These are phyloP conservation scores for Phragmatobia fuliginosa DNA, from an alignment of 2,888 invertebrate genomes.

Conservation along the genomic window DNA sequence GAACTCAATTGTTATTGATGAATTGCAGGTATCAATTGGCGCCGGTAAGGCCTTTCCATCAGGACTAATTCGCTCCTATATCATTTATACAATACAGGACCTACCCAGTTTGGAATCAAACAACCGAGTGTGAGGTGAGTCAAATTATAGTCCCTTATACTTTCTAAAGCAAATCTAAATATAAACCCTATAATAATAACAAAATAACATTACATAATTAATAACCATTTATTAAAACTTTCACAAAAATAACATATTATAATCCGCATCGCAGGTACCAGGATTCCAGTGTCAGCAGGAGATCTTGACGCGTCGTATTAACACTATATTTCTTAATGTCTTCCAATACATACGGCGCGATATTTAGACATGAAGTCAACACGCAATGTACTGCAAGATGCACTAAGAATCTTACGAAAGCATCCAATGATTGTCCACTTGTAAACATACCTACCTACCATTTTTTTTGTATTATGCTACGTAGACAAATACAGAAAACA, in stretches of 20 bases:
- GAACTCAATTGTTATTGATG: no score
- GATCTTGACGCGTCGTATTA: constrained; percentile 40
- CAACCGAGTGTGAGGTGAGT: neutral
- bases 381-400: constrained; percentile 73
- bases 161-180: neutral
- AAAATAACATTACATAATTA: neutral
- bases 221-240: neutral
- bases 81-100: no score
- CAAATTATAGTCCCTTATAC: neutral
- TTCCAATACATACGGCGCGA: constrained; percentile 52
- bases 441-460: neutral
- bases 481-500: neutral
- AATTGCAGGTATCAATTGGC: no score
- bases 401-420: constrained; percentile 76
- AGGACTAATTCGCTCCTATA: no score
- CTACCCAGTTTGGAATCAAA: no score
- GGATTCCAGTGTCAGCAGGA: neutral
- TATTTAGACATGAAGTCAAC: constrained; percentile 47
- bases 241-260: neutral
- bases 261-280: neutral
- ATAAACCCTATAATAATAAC: neutral
- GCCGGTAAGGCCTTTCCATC: no score
- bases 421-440: neutral
- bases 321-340: constrained; percentile 65
- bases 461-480: neutral